Percentiles rank a stretch among this genome's conserved stretches.
Conservation (phyloP, 2,797 vertebrate genomes). For the Etheostoma perlongum region DNA sequence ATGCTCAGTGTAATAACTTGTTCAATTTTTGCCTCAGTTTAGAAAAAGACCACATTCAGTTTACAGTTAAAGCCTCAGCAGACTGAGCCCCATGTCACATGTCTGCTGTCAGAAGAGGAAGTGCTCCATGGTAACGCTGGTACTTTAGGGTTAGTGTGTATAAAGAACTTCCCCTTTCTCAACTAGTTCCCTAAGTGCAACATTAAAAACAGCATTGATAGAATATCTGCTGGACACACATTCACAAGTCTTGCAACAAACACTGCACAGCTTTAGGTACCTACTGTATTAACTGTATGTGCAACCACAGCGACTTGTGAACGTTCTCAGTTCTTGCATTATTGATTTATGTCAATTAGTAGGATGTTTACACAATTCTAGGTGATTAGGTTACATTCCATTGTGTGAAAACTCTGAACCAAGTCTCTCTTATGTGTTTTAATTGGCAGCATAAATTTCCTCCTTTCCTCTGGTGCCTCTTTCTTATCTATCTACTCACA, state of each 20-base stretch:
- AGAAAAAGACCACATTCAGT: slow-evolving; percentile 26
- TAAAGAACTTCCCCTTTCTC: slow-evolving; percentile 79
- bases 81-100: slow-evolving; percentile 70
- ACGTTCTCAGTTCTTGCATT: slow-evolving; percentile 9
- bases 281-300: neutral
- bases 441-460: no score
- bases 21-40: slow-evolving; percentile 1
- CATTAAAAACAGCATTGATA: slow-evolving; percentile 29
- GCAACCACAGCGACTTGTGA: neutral
- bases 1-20: neutral
- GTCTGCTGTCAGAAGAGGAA: slow-evolving; percentile 77
- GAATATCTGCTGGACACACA: slow-evolving; percentile 19
- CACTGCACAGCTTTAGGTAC: slow-evolving; percentile 1
- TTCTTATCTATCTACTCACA: no score
- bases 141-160: slow-evolving; percentile 61
- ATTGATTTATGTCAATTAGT: neutral
- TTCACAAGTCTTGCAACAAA: slow-evolving; percentile 28
- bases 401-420: no score
- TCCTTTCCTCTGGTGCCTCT: no score
- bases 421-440: no score
- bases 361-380: neutral
- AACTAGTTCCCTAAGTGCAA: slow-evolving; percentile 27
- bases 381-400: neutral
- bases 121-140: slow-evolving; percentile 70
- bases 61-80: slow-evolving; percentile 40